Base-by-base conservation (phyloP, 2,797 vertebrate species). In the Loriculus beryllinus region DNA sequence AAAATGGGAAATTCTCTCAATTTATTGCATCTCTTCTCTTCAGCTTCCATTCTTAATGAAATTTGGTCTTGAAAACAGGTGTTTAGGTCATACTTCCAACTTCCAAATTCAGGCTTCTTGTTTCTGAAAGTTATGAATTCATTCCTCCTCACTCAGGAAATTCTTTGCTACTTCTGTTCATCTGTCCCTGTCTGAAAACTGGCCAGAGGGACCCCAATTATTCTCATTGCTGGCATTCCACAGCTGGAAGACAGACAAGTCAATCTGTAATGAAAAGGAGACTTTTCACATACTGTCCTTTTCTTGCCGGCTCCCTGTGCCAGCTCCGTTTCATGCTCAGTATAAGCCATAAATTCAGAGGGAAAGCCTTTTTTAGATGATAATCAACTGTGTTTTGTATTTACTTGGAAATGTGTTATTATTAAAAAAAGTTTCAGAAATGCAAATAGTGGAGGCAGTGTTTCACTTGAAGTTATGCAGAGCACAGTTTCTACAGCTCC, bases 331-430 rank as follows among this genome's bases (percentile, higher is more conserved):
- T 92, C 85, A 87, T 94, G 88, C 89, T 93, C 68, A 67, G 92
- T 96, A 94, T 74, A 92, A 96, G 65, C 43, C 40, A 78, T 76
- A 93, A 97, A 95, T 95, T 79, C 87, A 86, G 83, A 95, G 56
- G 4, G 9, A 39, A 86, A 94, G 68, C 26, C 49, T 92, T 93
- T 95, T 96, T 92, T 52, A 95, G 72, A 92, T 95, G 90, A 96
- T 92, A 97, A 95, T 59, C 79, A 86, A 97, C 86, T 81, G 91
- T 65, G 91, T 43, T 91, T 96, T 95, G 60, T 90, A 72, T 96
- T 97, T 97, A 95, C 82, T 95, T 6, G 2, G 88, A 97, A 97
- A 93, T 90, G 82, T 5, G 91, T 95, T 48, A 60, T 86, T 93
- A 86, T 91, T 60, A 63, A 91, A 91, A 92, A 93, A 48, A 91